phyloP scores from a whole-genome alignment of 2,888 invertebrate genomes.

The Myathropa florea region DNA sequence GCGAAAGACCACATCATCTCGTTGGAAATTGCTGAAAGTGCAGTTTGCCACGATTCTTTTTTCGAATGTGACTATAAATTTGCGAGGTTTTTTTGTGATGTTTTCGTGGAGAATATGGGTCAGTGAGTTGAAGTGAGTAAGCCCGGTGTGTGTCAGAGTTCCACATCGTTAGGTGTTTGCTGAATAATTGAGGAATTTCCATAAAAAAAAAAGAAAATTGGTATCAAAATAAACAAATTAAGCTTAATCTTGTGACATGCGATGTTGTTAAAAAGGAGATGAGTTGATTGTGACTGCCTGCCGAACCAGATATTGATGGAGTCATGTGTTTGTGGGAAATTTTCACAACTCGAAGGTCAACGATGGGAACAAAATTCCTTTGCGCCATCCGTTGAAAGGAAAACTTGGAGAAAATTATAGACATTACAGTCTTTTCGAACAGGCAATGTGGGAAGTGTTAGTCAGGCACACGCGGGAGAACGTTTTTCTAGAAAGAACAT shows the following conservation, averaged over 20 bases:
- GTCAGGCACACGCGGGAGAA: no score
- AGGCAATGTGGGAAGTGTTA: no score
- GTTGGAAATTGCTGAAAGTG: background rate
- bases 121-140: constrained; percentile 14
- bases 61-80: background rate
- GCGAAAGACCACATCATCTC: background rate
- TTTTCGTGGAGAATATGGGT: constrained; percentile 8
- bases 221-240: background rate
- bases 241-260: background rate
- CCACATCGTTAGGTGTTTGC: background rate
- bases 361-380: background rate
- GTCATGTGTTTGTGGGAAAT: background rate
- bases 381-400: background rate
- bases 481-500: no score
- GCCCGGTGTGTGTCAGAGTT: background rate
- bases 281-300: background rate
- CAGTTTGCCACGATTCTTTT: background rate
- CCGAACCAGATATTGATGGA: background rate
- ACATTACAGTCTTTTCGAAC: no score
- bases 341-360: background rate
- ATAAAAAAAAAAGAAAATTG: background rate
- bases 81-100: no score
- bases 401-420: no score
- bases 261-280: background rate
- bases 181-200: background rate